Percentiles rank a stretch among this genome's conserved stretches.
phyloP scores from a whole-genome alignment of 2,113 vertebrate genomes.

The Cyprinodon tularosa region DNA sequence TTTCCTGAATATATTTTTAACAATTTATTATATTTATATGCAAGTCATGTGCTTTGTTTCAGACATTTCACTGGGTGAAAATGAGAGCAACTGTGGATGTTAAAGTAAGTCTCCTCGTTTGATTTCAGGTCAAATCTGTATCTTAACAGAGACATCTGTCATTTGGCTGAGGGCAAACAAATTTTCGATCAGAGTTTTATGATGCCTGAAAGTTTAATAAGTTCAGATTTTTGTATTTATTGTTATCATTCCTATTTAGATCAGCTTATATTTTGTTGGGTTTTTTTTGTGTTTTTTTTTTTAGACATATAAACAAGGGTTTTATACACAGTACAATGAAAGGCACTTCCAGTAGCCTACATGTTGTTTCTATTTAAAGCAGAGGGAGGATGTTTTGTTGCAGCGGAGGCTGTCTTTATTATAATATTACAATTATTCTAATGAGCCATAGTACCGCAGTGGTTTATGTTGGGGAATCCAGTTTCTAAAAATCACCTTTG shows the following conservation, averaged over 20 bases:
- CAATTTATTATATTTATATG: background rate
- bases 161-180: constrained; percentile 39
- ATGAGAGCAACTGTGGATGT: constrained; percentile 36
- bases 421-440: constrained; percentile 16
- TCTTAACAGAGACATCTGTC: constrained; percentile 19
- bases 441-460: constrained; percentile 34
- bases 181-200: constrained; percentile 6
- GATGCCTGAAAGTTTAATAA: background rate
- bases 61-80: constrained; percentile 38
- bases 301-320: too few species aligned
- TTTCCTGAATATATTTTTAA: too few species aligned
- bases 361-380: background rate
- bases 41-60: constrained; percentile 38
- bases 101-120: constrained; percentile 56
- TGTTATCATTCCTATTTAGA: background rate
- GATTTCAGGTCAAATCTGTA: constrained; percentile 35
- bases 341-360: background rate
- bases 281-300: background rate
- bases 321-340: too few species aligned
- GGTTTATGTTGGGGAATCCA: constrained; percentile 44
- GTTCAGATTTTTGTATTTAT: background rate
- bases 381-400: background rate
- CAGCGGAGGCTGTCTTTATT: constrained; percentile 25
- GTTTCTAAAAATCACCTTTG: constrained; percentile 29
- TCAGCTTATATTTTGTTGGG: too few species aligned